phyloP scores from a whole-genome alignment of 2,888 invertebrate genomes.

The Xestia sexstrigata region DNA sequence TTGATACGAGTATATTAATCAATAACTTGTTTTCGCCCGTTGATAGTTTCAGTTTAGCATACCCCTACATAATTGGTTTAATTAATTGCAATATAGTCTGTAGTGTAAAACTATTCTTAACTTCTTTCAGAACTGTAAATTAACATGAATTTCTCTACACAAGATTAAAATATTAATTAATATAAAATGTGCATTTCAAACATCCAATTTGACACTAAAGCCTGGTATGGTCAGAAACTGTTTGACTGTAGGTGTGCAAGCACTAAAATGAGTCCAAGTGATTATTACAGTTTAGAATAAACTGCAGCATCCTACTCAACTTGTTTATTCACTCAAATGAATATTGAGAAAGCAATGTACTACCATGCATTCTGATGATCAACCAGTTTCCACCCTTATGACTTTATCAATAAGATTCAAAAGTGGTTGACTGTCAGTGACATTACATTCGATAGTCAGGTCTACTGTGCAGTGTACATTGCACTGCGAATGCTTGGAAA shows the following conservation, averaged over 20 bases:
- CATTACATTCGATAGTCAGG: no score
- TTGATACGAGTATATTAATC: no score
- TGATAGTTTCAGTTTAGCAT: no score
- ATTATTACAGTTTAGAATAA: background rate
- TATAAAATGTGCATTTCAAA: background rate
- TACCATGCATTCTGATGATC: no score
- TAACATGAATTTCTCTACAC: background rate
- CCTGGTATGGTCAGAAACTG: background rate
- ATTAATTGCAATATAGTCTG: background rate
- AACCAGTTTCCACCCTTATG: no score
- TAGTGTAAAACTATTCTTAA: background rate
- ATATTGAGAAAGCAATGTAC: no score
- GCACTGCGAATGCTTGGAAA: no score
- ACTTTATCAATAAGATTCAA: no score
- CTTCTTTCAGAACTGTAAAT: conserved; percentile 1
- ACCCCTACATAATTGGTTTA: background rate
- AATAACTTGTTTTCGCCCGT: no score
- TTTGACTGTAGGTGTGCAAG: background rate
- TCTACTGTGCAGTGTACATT: no score
- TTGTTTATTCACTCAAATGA: no score
- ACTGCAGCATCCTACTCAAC: background rate
- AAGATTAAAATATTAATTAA: background rate
- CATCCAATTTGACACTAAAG: background rate
- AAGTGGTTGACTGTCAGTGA: no score
- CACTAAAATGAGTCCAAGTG: background rate